Evolutionary conservation across 37 sponge, comb jelly and placozoan genomes (phyloP).

Genomic region (Axinella damicornis): DNA sequence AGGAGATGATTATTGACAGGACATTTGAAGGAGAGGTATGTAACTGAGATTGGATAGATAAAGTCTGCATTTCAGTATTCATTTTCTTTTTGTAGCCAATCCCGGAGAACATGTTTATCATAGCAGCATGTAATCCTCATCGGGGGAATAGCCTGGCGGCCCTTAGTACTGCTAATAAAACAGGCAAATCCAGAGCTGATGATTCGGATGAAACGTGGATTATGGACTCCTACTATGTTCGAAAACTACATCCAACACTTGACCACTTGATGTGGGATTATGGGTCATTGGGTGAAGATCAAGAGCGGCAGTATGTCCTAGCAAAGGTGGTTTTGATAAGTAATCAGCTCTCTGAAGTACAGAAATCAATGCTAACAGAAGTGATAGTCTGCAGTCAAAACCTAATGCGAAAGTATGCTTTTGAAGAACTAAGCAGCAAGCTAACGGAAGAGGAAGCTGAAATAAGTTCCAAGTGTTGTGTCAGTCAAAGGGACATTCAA

Average conservation of each 20-base stretch:
- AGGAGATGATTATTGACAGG: conserved; percentile 69
- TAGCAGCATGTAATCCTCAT: conserved; percentile 88
- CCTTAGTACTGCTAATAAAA: background rate
- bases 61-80: too few species aligned
- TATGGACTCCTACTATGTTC: conserved; percentile 68
- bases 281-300: conserved; percentile 68
- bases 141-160: conserved; percentile 63
- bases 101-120: conserved; percentile 73
- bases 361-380: conserved; percentile 24
- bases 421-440: conserved; percentile 36
- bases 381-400: conserved; percentile 65
- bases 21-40: conserved; percentile 57
- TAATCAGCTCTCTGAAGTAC: background rate
- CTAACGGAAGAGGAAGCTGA: conserved; percentile 23
- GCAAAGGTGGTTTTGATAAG: conserved; percentile 41
- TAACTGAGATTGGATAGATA: too few species aligned
- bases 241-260: conserved; percentile 72
- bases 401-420: conserved; percentile 63
- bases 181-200: too few species aligned
- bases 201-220: conserved; percentile 44
- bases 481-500: conserved; percentile 86
- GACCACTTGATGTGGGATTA: conserved; percentile 73
- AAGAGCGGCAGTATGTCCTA: conserved; percentile 67
- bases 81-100: conserved; percentile 29
- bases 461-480: conserved; percentile 61